Evolutionary conservation across 2,888 invertebrate species (phyloP), one percentile per base, ranked within the genome.

Genomic region (Piscicola geometra): DNA sequence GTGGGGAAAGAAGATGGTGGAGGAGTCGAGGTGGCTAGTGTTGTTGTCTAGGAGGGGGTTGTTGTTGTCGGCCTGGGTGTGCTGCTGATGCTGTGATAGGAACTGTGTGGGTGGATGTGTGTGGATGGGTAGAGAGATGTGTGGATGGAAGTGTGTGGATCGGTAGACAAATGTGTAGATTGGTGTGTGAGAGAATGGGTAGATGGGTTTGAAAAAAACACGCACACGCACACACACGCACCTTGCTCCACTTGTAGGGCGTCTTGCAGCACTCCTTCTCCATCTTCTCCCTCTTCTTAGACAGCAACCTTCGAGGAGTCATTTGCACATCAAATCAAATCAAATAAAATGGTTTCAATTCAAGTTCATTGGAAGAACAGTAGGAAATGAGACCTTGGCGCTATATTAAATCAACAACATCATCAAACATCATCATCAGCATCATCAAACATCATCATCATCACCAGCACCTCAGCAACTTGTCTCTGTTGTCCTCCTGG

Each of bases 201-300:
- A n/a, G n/a, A 47, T 15, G 21, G 21, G 50, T 47, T 9, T 47
- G 21, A 47, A 47, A 47, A 47, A n/a, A n/a, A n/a, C n/a, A n/a
- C n/a, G n/a, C n/a, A 47, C 21, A 21, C 9, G 9, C 50, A 47
- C 50, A 56, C 9, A 56, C 3, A 25, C 21, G n/a, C 25, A 56
- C 60, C 60, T 56, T 56, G 60, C 60, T n/a, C 60, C 60, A 56
- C 25, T 25, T 56, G 60, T 56, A 56, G n/a, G 60, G 60, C n/a
- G 9, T 5, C n/a, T 56, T 18, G 60, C 5, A 56, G 25, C 15
- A 5, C 60, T 56, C n/a, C n/a, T 3, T 56, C 60, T 56, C 15
- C 5, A 56, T 56, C 60, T 21, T 25, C 3, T 21, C 25, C n/a
- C 60, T 56, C 5, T 56, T n/a, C 60, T 56, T 56, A 21, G 3